Evolutionary conservation across 2,797 vertebrate species (phyloP).

Genomic region (Galaxias olidus): DNA sequence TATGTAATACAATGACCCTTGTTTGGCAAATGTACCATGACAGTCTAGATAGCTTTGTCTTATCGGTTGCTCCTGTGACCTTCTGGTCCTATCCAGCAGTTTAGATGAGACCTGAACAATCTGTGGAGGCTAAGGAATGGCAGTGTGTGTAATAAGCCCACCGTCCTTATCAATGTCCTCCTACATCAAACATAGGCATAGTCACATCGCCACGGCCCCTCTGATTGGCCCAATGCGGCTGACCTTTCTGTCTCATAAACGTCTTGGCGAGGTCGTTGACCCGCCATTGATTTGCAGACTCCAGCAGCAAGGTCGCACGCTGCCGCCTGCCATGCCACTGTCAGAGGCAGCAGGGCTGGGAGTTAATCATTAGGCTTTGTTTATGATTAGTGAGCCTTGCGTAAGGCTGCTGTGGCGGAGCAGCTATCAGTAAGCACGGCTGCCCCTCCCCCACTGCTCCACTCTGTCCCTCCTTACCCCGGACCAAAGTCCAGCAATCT

Average conservation of each 20-base stretch:
- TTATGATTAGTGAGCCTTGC: constrained; percentile 73
- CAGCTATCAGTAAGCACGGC: constrained; percentile 40
- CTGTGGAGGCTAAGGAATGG: too few species aligned
- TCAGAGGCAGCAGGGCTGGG: constrained; percentile 42
- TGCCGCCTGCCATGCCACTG: constrained; percentile 43
- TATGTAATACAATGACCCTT: constrained; percentile 31
- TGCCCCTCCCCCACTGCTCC: constrained; percentile 23
- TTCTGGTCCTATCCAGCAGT: too few species aligned
- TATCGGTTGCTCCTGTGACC: too few species aligned
- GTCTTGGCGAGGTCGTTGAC: not conserved
- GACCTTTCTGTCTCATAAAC: not conserved
- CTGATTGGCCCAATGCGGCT: not conserved
- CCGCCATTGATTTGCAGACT: constrained; percentile 1
- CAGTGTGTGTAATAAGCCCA: constrained; percentile 17
- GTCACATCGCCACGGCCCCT: not conserved
- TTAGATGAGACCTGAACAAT: too few species aligned
- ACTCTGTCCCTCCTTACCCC: constrained; percentile 11
- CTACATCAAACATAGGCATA: not conserved
- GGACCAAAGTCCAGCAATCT: constrained; percentile 69
- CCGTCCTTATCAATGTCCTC: constrained; percentile 38
- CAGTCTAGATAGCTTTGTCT: constrained; percentile 14
- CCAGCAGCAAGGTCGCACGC: constrained; percentile 53
- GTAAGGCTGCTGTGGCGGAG: too few species aligned
- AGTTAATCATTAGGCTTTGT: constrained; percentile 77
- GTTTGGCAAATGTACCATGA: constrained; percentile 32